These are phyloP conservation scores for Rhynchotus rufescens DNA, from an alignment of 2,797 vertebrate species.

Conservation along the genomic window DNA sequence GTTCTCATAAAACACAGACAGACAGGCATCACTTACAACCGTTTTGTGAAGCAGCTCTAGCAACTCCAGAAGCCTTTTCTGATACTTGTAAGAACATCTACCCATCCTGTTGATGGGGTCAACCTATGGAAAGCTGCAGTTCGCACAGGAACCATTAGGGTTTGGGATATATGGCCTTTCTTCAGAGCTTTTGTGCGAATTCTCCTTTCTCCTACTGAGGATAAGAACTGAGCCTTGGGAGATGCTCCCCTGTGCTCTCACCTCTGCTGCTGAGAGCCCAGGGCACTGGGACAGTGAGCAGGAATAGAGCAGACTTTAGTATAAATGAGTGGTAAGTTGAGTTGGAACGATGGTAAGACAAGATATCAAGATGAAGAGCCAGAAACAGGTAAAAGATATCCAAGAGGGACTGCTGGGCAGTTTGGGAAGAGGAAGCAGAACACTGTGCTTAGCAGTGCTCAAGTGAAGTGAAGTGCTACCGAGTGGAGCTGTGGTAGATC, in stretches of 20 bases:
- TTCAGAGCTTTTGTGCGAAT: not conserved
- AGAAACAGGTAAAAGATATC: not conserved
- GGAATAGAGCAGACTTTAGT: not conserved
- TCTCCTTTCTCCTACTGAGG: not conserved
- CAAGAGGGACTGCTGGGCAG: not conserved
- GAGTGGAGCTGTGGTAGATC: not conserved
- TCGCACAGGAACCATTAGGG: not conserved
- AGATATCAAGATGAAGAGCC: not conserved
- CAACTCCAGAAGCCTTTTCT: not conserved
- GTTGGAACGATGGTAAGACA: fast-evolving
- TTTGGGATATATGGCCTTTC: not conserved
- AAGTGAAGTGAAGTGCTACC: not conserved
- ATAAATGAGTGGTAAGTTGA: not conserved
- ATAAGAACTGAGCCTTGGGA: not conserved
- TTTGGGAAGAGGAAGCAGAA: not conserved
- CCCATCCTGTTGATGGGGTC: not conserved
- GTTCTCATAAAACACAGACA: not conserved
- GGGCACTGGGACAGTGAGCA: not conserved
- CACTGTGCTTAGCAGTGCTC: too few species aligned
- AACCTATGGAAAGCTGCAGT: not conserved
- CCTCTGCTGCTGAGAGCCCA: not conserved
- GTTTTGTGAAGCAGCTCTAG: not conserved
- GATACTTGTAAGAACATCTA: not conserved
- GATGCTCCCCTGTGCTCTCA: not conserved
- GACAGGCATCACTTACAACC: not conserved